Evolutionary conservation across 1,140 invertebrate genomes (phyloP), one percentile per base, ranked within the genome.

Genomic region (Agraylea sexmaculata): DNA sequence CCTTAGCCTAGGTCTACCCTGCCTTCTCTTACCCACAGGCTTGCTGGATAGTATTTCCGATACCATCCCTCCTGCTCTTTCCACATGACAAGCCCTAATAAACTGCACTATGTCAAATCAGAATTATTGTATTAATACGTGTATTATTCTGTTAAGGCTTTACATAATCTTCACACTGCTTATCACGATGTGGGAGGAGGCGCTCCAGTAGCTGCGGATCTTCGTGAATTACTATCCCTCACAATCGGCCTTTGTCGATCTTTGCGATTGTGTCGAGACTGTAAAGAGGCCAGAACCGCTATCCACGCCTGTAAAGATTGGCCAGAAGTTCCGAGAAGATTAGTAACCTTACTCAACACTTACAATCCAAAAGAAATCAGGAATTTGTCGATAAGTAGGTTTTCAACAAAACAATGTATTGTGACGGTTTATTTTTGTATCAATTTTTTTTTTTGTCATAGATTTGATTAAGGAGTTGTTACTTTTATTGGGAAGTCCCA

Each of bases 161-260:
- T 93, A 53, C 82, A 86, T 60, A 90, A 87, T 45, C 63, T 93
- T 39, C 87, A 92, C 66, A 80, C 87, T 48, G 91, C 93, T 83
- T 86, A 91, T 55, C 87, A 93, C 52, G 89, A 94, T 60, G 87
- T 88, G 11, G 89, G 86, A 3, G 85, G 85, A 1, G 90, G 87
- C 54, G 85, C 87, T 57, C 64, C 89, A 6, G 78, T 90, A 11
- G 78, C 80, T 4, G 78, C 77, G 1, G 89, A 92, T 55, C 66
- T 93, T 22, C 73, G 85, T 8, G 86, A 91, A 42, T 68, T 92
- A 7, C 68, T 93, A 32, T 73, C 78, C 1, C 80, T 92, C 51
- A 74, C 86, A 16, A 64, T 77, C 2, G 78, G 83, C 43, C 59
- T 87, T 3, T 71, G 83, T 11, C 73, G 80, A 37, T 78, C 79